phyloP scores from a whole-genome alignment of 2,888 invertebrate genomes.

The Adela reaumurella region DNA sequence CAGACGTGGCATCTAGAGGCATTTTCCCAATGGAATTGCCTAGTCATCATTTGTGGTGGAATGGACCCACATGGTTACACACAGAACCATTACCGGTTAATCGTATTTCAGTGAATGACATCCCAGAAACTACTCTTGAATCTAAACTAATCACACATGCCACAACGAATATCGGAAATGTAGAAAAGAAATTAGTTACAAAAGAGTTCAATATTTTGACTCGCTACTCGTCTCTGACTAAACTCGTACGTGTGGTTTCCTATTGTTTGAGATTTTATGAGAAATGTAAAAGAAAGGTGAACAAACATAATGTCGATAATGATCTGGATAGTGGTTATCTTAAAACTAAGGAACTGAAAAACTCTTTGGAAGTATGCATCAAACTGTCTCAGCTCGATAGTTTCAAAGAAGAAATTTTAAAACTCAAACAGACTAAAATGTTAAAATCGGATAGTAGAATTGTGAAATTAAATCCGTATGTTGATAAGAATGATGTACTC shows the following conservation, averaged over 20 bases:
- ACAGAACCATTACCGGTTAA: neutral
- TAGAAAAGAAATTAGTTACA: too few species aligned
- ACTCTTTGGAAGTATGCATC: neutral
- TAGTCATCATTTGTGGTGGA: conserved; percentile 4
- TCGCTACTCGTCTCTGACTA: neutral
- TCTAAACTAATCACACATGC: neutral
- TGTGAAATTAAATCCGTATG: neutral
- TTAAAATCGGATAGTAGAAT: neutral
- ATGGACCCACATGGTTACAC: neutral
- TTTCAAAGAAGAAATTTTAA: neutral
- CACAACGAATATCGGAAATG: too few species aligned
- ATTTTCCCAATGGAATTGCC: neutral
- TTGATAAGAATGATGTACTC: neutral
- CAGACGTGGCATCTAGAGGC: conserved; percentile 9
- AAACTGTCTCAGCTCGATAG: neutral
- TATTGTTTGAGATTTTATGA: neutral
- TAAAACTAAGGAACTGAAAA: neutral
- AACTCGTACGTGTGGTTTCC: neutral
- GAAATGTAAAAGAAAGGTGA: neutral
- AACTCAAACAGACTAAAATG: neutral
- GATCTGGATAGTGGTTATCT: neutral
- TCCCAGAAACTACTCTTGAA: neutral
- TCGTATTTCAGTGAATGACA: neutral
- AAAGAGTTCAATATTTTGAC: neutral
- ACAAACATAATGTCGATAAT: neutral